phyloP scores from a whole-genome alignment of 2,888 invertebrate species.

The Leptopterna dolabrata region DNA sequence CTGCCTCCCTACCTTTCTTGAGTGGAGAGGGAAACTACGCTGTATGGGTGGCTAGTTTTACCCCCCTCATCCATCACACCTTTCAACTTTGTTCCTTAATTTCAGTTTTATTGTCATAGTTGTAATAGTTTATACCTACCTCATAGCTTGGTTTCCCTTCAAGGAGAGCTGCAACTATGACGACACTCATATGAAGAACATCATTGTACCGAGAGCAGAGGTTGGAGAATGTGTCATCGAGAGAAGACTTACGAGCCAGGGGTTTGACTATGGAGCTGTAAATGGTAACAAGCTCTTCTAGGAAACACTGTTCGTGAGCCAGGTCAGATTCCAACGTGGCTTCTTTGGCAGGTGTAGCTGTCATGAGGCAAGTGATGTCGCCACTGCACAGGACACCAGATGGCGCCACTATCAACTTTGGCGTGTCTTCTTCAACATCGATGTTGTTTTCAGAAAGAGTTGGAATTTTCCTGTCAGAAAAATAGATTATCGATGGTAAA shows the following conservation, averaged over 20 bases:
- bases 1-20: too few relatives aligned
- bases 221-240: slow-evolving; percentile 60
- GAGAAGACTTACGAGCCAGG: slow-evolving; percentile 64
- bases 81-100: too few relatives aligned
- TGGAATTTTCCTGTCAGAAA: slow-evolving; percentile 25
- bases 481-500: not conserved
- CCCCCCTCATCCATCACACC: too few relatives aligned
- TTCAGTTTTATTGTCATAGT: too few relatives aligned
- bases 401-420: slow-evolving; percentile 6
- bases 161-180: slow-evolving; percentile 57
- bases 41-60: too few relatives aligned
- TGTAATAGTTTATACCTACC: too few relatives aligned
- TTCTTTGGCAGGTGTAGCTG: slow-evolving; percentile 52
- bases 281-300: slow-evolving; percentile 76
- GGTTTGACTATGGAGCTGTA: slow-evolving; percentile 71
- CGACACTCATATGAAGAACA: slow-evolving; percentile 59
- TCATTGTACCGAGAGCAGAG: slow-evolving; percentile 60
- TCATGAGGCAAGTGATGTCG: slow-evolving; percentile 56
- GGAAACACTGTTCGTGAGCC: slow-evolving; percentile 76
- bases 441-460: not conserved
- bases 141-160: slow-evolving; percentile 56
- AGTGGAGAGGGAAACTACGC: too few relatives aligned
- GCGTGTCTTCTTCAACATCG: not conserved
- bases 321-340: slow-evolving; percentile 65
- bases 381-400: slow-evolving; percentile 57